A percentile compares a stretch with the other conserved stretches of the same genome.
These are phyloP conservation scores for Prinia subflava DNA, from an alignment of 2,113 vertebrate species.

Conservation along the genomic window DNA sequence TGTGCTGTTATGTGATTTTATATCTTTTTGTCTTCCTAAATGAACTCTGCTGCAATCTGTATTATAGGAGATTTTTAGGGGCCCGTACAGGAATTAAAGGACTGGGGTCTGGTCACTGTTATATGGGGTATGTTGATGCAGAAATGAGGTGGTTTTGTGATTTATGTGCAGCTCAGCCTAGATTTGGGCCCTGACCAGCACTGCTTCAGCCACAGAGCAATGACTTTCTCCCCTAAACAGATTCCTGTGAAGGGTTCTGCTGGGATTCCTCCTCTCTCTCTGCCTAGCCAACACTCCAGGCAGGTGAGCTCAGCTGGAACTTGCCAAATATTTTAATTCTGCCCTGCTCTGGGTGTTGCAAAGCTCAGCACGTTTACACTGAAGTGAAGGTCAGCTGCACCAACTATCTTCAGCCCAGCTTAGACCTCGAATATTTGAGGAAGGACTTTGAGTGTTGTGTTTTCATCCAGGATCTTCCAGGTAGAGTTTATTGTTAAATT, in stretches of 20 bases:
- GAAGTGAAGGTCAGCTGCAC: neutral
- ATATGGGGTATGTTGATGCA: neutral
- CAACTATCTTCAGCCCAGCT: neutral
- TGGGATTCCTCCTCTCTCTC: neutral
- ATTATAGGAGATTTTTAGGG: neutral
- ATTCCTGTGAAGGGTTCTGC: neutral
- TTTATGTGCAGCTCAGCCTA: neutral
- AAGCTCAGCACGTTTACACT: neutral
- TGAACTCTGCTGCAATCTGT: neutral
- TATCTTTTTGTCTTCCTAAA: neutral
- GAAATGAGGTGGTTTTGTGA: neutral
- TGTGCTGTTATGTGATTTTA: neutral
- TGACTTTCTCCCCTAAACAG: neutral
- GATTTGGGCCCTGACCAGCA: neutral
- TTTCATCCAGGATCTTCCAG: neutral
- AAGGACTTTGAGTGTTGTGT: neutral
- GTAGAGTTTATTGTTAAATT: neutral
- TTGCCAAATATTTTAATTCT: conserved; percentile 35
- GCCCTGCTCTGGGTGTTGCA: neutral
- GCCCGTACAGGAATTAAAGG: neutral
- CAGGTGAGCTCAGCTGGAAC: conserved; percentile 4
- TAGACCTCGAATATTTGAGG: neutral
- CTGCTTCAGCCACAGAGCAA: neutral
- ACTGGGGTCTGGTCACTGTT: neutral
- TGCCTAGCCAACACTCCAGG: neutral